phyloP scores from a whole-genome alignment of 2,888 invertebrate genomes.

The Trichopria drosophilae region DNA sequence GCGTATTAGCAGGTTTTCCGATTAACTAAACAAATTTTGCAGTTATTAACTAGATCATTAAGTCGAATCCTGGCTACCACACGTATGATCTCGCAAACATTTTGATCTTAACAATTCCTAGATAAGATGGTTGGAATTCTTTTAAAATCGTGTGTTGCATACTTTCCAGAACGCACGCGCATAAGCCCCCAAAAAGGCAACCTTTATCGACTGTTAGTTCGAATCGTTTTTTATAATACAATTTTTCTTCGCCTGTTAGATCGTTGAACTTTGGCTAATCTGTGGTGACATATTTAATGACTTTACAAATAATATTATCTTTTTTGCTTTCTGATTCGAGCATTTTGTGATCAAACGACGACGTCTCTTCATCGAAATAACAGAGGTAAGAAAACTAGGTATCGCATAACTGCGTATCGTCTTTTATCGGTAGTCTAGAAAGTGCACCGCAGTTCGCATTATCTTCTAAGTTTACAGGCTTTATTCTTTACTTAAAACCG shows the following conservation, averaged over 20 bases:
- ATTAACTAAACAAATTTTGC: slow-evolving; percentile 16
- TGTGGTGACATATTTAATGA: slow-evolving; percentile 2
- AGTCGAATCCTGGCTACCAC: too few species aligned
- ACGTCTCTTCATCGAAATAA: too few species aligned
- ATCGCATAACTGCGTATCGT: too few species aligned
- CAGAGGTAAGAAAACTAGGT: too few species aligned
- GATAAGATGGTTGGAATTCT: slow-evolving; percentile 27
- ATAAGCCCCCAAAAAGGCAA: slow-evolving; percentile 22
- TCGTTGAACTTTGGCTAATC: slow-evolving; percentile 7
- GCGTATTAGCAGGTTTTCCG: too few species aligned
- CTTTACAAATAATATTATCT: slow-evolving; percentile 5
- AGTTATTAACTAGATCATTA: too few species aligned
- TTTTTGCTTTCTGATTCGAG: slow-evolving; percentile 9
- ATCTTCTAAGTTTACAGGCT: too few species aligned
- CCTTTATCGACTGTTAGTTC: slow-evolving; percentile 17
- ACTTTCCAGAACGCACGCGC: slow-evolving; percentile 18
- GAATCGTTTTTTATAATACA: slow-evolving; percentile 5
- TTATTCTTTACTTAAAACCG: too few species aligned
- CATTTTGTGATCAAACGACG: slow-evolving; percentile 8
- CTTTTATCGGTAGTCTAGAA: too few species aligned
- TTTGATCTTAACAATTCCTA: slow-evolving; percentile 26
- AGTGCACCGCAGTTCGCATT: too few species aligned
- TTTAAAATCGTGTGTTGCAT: slow-evolving; percentile 8
- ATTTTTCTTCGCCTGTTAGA: slow-evolving; percentile 1
- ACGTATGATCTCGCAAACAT: slow-evolving; percentile 26